Conservation (phyloP, 2,113 vertebrate genomes). For the Mirounga angustirostris region DNA sequence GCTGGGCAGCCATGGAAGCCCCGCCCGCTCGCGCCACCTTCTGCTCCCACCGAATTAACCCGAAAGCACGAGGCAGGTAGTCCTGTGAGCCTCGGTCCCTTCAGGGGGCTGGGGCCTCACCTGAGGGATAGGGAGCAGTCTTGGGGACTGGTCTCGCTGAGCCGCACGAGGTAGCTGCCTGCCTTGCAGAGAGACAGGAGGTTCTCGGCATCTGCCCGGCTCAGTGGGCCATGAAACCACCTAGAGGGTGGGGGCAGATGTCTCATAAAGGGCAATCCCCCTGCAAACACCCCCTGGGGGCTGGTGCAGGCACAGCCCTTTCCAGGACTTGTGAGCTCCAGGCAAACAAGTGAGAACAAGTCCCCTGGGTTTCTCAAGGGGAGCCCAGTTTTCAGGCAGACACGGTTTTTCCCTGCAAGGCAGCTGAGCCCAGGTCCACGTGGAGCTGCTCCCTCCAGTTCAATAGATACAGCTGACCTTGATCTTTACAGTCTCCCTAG, state of each 20-base stretch:
- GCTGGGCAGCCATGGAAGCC: neutral
- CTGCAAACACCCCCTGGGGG: neutral
- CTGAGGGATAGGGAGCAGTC: constrained; percentile 95
- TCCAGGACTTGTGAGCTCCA: neutral
- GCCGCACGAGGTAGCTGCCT: constrained; percentile 96
- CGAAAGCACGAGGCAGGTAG: neutral
- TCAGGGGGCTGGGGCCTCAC: constrained; percentile 69
- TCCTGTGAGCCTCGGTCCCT: neutral
- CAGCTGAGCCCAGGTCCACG: neutral
- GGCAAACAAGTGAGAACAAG: neutral
- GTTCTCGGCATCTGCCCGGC: constrained; percentile 92
- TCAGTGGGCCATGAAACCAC: constrained; percentile 96
- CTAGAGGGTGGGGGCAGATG: constrained; percentile 76
- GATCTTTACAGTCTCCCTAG: neutral
- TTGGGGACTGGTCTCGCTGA: constrained; percentile 92
- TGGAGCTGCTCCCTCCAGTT: neutral
- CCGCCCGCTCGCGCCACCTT: neutral
- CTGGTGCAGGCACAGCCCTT: neutral
- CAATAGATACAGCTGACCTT: neutral
- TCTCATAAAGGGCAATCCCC: neutral
- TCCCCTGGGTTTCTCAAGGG: neutral
- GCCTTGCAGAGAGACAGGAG: constrained; percentile 95
- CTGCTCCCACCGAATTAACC: neutral
- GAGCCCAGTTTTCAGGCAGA: neutral
- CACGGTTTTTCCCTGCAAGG: neutral